Conservation (phyloP, 2,888 invertebrate genomes). For the Oxyscelio sp. region DNA sequence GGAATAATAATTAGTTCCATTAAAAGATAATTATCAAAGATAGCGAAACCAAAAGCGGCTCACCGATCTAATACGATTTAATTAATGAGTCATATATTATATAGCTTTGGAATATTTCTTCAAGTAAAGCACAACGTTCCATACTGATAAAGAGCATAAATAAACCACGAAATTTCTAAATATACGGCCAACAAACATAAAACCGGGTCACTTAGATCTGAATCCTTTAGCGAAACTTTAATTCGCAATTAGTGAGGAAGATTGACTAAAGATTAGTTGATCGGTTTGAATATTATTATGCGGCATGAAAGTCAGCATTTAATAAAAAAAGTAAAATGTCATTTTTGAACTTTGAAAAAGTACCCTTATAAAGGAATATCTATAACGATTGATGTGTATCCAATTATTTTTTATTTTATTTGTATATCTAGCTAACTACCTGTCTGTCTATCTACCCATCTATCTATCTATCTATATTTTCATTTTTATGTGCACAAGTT, state of each 20-base stretch:
- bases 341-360: constrained; percentile 3
- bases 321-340: constrained; percentile 16
- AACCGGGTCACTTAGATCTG: too few species aligned
- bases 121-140: too few species aligned
- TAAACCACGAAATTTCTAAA: not conserved
- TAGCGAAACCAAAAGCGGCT: too few species aligned
- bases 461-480: too few species aligned
- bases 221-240: not conserved
- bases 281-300: not conserved
- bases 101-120: not conserved
- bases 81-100: not conserved
- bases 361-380: constrained; percentile 13
- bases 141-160: not conserved
- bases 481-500: too few species aligned
- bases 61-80: not conserved
- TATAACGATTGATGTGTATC: constrained; percentile 28
- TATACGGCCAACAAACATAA: too few species aligned
- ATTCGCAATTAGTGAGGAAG: not conserved
- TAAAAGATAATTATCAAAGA: too few species aligned
- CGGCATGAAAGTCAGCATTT: not conserved
- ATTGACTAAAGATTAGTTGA: constrained; percentile 1
- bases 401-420: constrained; percentile 14
- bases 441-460: too few species aligned
- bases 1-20: too few species aligned
- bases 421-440: constrained; percentile 17